These are phyloP conservation scores for Drosophila rellima DNA, from an alignment of 2,888 invertebrate species.

Conservation along the genomic window DNA sequence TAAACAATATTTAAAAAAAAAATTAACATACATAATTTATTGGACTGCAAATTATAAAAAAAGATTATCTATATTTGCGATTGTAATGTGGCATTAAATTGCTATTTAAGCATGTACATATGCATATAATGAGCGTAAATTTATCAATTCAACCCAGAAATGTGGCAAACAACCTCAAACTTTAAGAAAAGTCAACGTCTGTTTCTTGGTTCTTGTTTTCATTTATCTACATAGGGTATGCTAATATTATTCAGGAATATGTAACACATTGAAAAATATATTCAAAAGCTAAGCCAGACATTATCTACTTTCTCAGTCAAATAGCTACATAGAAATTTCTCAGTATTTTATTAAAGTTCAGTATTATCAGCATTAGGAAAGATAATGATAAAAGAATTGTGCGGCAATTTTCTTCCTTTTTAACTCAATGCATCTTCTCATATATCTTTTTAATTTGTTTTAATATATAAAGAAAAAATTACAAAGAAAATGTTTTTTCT, in stretches of 20 bases:
- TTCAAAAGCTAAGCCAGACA: too few species aligned
- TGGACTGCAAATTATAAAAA: conserved; percentile 6
- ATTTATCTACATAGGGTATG: conserved; percentile 5
- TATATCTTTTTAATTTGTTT: too few species aligned
- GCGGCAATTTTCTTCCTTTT: too few species aligned
- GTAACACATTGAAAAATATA: not conserved
- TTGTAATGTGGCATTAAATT: conserved; percentile 12
- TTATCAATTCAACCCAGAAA: conserved; percentile 23
- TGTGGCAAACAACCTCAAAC: conserved; percentile 34
- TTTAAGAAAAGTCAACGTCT: conserved; percentile 33
- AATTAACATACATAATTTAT: conserved; percentile 5
- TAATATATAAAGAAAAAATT: not conserved
- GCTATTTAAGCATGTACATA: conserved; percentile 14
- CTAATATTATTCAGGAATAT: not conserved
- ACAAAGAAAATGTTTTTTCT: not conserved
- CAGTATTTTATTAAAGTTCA: too few species aligned
- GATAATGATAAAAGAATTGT: too few species aligned
- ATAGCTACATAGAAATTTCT: too few species aligned
- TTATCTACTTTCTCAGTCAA: not conserved
- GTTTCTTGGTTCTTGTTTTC: not conserved
- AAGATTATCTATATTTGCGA: conserved; percentile 7
- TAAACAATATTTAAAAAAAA: conserved; percentile 4
- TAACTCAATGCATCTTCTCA: too few species aligned
- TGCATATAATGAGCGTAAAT: conserved; percentile 4
- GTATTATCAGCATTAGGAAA: too few species aligned